Percentiles rank a stretch among this genome's conserved stretches.
Conservation (phyloP, 1,140 invertebrate genomes). For the Drosophila truncata region DNA sequence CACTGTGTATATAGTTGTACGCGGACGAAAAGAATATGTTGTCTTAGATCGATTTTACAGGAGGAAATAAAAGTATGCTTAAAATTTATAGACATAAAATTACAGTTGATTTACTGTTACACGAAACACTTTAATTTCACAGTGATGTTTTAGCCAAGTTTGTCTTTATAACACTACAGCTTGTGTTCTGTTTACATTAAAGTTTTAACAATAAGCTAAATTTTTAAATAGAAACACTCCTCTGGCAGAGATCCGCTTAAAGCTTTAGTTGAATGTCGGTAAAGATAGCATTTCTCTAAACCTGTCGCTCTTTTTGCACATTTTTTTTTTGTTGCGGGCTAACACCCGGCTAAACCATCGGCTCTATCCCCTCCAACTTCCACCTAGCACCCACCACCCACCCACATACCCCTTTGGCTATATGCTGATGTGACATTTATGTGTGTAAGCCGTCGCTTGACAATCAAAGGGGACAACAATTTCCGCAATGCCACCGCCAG, state of each 20-base stretch:
- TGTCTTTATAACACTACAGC: neutral
- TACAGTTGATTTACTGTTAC: too few species aligned
- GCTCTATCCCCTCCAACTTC: neutral
- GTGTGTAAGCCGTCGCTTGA: constrained; percentile 77
- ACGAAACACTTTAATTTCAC: neutral
- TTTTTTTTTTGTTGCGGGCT: constrained; percentile 41
- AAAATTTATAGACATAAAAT: neutral
- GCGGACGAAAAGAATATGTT: neutral
- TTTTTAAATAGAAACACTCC: neutral
- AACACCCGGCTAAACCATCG: constrained; percentile 25
- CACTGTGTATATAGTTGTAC: constrained; percentile 7
- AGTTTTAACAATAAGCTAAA: neutral
- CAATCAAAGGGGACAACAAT: constrained; percentile 80
- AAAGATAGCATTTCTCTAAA: constrained; percentile 37
- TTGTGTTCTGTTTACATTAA: neutral
- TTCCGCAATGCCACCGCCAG: constrained; percentile 63
- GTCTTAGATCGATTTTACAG: neutral
- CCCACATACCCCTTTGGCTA: constrained; percentile 14
- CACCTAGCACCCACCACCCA: constrained; percentile 5
- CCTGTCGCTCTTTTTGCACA: constrained; percentile 29
- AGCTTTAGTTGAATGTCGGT: constrained; percentile 20
- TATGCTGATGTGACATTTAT: constrained; percentile 71
- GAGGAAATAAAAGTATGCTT: neutral
- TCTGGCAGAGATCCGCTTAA: constrained; percentile 9
- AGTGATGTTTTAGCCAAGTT: too few species aligned